Conservation (phyloP, 2,888 invertebrate species). For the Eutolmus rufibarbis region DNA sequence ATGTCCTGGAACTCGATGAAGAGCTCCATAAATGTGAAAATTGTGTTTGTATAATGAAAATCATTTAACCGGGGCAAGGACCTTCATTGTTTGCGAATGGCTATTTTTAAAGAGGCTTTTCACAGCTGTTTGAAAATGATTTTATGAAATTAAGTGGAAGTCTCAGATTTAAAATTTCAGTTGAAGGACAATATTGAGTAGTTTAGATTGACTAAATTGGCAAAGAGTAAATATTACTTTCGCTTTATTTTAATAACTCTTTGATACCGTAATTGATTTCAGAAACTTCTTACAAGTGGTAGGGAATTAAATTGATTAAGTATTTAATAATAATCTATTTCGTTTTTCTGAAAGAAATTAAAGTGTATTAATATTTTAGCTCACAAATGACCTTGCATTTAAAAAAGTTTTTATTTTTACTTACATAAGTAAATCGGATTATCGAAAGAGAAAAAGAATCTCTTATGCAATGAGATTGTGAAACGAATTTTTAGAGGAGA, state of each 20-base stretch:
- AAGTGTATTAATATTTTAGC: neutral
- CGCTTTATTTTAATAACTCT: neutral
- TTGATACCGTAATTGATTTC: neutral
- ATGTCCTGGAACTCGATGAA: neutral
- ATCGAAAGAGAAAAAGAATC: neutral
- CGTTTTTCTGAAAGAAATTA: too few relatives aligned
- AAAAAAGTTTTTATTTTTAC: neutral
- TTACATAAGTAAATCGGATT: neutral
- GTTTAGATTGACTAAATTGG: too few relatives aligned
- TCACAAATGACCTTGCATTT: neutral
- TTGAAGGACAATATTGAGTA: neutral
- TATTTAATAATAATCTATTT: neutral
- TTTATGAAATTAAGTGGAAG: neutral
- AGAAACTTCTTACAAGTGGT: too few relatives aligned
- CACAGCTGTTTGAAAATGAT: neutral
- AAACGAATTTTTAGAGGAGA: neutral
- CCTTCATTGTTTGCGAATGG: neutral
- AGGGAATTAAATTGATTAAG: neutral
- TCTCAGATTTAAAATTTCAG: neutral
- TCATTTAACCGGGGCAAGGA: neutral
- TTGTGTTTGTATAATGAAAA: neutral
- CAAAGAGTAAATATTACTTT: neutral
- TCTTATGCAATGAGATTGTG: neutral
- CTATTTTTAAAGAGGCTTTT: neutral
- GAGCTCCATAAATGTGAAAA: neutral